A percentile compares a stretch with the other conserved stretches of the same genome.
Conservation (phyloP, 1,140 invertebrate species). For the Eubasilissa regina region DNA sequence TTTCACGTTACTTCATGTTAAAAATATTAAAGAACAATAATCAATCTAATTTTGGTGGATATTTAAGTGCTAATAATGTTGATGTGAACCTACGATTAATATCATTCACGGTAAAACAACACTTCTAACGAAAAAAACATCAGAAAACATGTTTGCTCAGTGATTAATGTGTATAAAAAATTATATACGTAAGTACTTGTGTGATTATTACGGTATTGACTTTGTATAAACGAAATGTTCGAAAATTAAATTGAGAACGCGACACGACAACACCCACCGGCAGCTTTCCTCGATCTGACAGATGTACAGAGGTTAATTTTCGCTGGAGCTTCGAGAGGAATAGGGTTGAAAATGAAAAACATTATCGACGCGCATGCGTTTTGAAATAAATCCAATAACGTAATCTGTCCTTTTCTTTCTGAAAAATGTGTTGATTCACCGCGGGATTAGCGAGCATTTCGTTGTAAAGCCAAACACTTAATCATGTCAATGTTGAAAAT, state of each 20-base stretch:
- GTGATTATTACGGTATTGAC: background rate
- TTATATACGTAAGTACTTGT: background rate
- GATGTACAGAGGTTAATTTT: slow-evolving; percentile 41
- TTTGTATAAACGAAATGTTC: slow-evolving; percentile 22
- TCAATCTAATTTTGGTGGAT: background rate
- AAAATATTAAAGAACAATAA: background rate
- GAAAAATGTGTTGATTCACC: slow-evolving; percentile 6
- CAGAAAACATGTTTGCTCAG: too few species aligned
- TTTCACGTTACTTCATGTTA: slow-evolving; percentile 23
- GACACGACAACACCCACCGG: background rate
- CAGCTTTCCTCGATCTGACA: slow-evolving; percentile 38
- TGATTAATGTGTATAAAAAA: too few species aligned
- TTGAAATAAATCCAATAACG: slow-evolving; percentile 25
- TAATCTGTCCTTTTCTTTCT: slow-evolving; percentile 5
- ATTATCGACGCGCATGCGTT: slow-evolving; percentile 28
- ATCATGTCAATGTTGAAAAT: too few species aligned
- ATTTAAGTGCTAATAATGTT: background rate
- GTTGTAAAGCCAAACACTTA: background rate
- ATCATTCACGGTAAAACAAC: too few species aligned
- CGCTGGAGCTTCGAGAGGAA: background rate
- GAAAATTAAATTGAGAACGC: slow-evolving; percentile 17
- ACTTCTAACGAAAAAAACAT: too few species aligned
- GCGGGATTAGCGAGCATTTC: background rate
- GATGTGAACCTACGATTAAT: too few species aligned
- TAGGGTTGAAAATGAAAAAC: slow-evolving; percentile 42